Conservation (phyloP, 2,113 vertebrate genomes). For the Cygnus buccinator region DNA sequence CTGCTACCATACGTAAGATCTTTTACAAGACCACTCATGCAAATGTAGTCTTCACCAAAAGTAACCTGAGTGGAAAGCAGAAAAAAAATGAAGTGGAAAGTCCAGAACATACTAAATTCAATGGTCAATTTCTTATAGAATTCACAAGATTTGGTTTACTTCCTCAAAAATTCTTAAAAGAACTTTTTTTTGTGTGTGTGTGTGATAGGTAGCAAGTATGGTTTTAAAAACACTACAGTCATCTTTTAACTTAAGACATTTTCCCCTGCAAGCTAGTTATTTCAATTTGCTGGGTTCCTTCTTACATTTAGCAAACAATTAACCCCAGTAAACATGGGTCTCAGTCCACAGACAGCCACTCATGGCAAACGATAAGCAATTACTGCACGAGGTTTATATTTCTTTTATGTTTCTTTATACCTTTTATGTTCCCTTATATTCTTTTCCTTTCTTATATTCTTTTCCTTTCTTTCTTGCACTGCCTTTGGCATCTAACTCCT, state of each 20-base stretch:
- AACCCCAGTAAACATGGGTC: not conserved
- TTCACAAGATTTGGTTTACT: not conserved
- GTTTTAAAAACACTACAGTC: not conserved
- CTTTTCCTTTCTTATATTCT: not conserved
- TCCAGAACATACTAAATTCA: not conserved
- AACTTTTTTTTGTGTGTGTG: no score
- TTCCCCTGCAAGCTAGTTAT: not conserved
- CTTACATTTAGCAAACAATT: not conserved
- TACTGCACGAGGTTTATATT: not conserved
- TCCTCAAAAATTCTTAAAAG: not conserved
- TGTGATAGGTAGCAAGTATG: not conserved
- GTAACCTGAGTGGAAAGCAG: not conserved
- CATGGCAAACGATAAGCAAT: not conserved
- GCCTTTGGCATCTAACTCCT: not conserved
- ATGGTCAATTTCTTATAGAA: not conserved
- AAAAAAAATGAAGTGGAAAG: constrained; percentile 16
- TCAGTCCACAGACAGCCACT: not conserved
- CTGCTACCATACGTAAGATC: not conserved
- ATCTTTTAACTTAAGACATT: not conserved
- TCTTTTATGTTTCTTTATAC: not conserved
- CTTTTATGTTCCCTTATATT: not conserved
- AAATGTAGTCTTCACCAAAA: not conserved
- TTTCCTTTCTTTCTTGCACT: not conserved
- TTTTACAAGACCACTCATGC: not conserved
- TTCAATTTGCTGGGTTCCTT: not conserved